Evolutionary conservation across 2,797 vertebrate genomes (phyloP), one percentile per base, ranked within the genome.

Genomic region (Jordanella pulchra): DNA sequence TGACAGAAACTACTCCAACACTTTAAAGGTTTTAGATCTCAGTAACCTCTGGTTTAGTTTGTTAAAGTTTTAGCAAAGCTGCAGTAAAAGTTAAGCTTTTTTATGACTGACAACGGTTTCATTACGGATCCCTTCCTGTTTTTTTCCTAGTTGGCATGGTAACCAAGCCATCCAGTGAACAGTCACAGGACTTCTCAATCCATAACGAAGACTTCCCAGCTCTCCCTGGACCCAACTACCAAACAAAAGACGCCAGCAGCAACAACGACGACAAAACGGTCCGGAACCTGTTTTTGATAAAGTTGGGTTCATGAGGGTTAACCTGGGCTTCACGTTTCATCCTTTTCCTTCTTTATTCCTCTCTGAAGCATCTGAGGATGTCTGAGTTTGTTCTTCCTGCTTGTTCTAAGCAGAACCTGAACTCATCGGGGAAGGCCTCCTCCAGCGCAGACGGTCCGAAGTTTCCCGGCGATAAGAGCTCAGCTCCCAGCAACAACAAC

Each of bases 171-270:
- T 97, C 97, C 94, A 97, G 95, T 89, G 97, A 99, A 92, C 97
- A 98, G 95, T 96, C 97, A 73, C 97, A 99, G 86, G 97, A 99
- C 93, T 99, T 99, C 91, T 99, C 97, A 88, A 99, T 99, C 95
- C 97, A 99, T 90, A 99, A 99, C 17, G 97, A 99, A 91, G 97
- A 99, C 83, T 99, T 99, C 90, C 97, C 97, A 85, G 97, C 97
- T 86, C 96, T 99, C 89, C 97, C 97, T 71, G 97, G 97, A 70
- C 96, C 97, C 79, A 99, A 96, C 91, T 98, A 98, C 94, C 91
- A 92, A 75, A 82, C 89, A 0, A 99, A 98, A 95, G 97, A 99
- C 89, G 95, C 97, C 91, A 97, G 95, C 90, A 96, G 96, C 50
- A 96, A 94, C 95, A 96, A 91, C 78, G 97, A 99, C 72, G 97